Base-by-base conservation (phyloP, 2,888 invertebrate species). In the Diogma glabrata region DNA sequence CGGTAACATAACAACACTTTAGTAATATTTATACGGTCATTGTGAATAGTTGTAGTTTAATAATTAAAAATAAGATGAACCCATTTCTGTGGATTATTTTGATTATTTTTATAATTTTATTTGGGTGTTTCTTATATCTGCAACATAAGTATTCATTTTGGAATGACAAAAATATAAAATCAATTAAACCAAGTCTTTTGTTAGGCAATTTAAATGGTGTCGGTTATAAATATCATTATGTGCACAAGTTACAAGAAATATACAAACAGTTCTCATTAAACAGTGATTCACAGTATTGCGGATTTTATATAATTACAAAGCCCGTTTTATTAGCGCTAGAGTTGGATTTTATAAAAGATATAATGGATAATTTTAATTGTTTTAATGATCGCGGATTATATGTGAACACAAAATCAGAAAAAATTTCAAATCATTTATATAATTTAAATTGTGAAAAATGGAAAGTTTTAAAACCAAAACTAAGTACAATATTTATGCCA, bases 401-500 rank as follows among this genome's bases (percentile, higher is more conserved):
- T 14, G 47, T 57, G 10, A 64, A 69, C 52, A 65, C 63, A 8
- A 55, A 59, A 8, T 60, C 61, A 16, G 69, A 70, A 57, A 70
- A 70, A 0, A 26, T 71, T 3, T 57, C 63, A 0, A 64, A 57
- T 0, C 62, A 69, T 54, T 55, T 72, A 7, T 58, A 67, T 7
- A 56, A 57, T 16, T 50, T 68, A 19, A 65, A 65, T 2, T 72
- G 70, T 2, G 60, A 64, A 2, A 63, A 69, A 46, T 75, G 75
- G 75, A 71, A 67, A 45, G 60, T 61, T n/a, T 57, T 74, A 38
- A 61, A 75, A 12, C 59, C 62, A 1, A 70, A 72, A 47, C 52
- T 75, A 20, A 67, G 71, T 0, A 72, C 74, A 0, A 69, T 71
- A 0, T 76, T 75, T 50, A 71, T 71, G 2, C 67, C 72, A 0